phyloP scores from a whole-genome alignment of 37 sponge, comb jelly and placozoan genomes.

The Mnemiopsis leidyi region DNA sequence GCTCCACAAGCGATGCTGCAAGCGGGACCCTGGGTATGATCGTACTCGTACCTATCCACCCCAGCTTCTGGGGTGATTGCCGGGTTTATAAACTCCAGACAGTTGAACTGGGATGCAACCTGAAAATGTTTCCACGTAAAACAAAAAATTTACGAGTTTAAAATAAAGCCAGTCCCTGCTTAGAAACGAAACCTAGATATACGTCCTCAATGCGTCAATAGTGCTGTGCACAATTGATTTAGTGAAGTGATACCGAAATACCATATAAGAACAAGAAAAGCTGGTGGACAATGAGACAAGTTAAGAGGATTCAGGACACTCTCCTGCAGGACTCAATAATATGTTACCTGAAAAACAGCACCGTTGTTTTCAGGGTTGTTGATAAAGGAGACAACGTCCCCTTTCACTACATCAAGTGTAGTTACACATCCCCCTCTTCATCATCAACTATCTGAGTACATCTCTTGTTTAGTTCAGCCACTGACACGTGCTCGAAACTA shows the following conservation, averaged over 20 bases:
- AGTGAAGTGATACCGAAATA: too few species aligned
- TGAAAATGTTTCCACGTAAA: too few species aligned
- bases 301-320: too few species aligned
- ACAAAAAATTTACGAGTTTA: too few species aligned
- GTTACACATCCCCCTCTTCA: not conserved
- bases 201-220: too few species aligned
- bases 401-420: not conserved
- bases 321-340: too few species aligned
- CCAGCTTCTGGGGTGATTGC: slow-evolving; percentile 29
- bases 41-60: slow-evolving; percentile 23
- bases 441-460: too few species aligned
- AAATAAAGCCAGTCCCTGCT: too few species aligned
- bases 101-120: slow-evolving; percentile 64
- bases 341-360: slow-evolving; percentile 35
- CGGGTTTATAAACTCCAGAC: slow-evolving; percentile 43
- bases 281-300: too few species aligned
- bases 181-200: too few species aligned
- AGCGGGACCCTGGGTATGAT: slow-evolving; percentile 57
- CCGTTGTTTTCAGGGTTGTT: slow-evolving; percentile 46
- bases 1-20: slow-evolving; percentile 49
- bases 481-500: slow-evolving; percentile 45
- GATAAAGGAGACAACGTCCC: slow-evolving; percentile 27
- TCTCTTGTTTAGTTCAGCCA: not conserved
- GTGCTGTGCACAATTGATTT: too few species aligned
- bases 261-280: too few species aligned